Evolutionary conservation across 2,888 invertebrate species (phyloP), one percentile per base, ranked within the genome.

Genomic region (Podabrus alpinus): DNA sequence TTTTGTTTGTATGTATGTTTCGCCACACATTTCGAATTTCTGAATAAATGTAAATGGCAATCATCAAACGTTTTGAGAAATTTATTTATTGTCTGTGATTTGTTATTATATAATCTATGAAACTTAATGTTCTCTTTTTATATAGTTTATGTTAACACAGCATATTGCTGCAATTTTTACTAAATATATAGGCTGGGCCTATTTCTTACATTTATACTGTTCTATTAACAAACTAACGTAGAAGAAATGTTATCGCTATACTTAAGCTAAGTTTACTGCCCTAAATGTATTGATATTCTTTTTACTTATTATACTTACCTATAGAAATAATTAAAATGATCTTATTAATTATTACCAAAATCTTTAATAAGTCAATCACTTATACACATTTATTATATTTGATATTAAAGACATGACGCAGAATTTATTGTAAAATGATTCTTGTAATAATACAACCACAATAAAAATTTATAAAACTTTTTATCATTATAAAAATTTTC

Each of bases 1-100:
- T 45, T n/a, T 45, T 45, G 45, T 45, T 45, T 7, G 45, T 45
- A 45, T 45, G 45, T 45, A 45, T 45, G 45, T 45, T 45, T 45
- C n/a, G 45, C 45, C 45, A 45, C 45, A 1, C n/a, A 45, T 45
- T 45, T 45, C 45, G 9, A 45, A 45, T 45, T n/a, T n/a, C n/a
- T 45, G n/a, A n/a, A 7, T 7, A n/a, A 45, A 45, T 45, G 45
- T n/a, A 45, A n/a, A n/a, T n/a, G 45, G 45, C 45, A 45, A 45
- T 45, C 45, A 45, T 45, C n/a, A 45, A n/a, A n/a, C 45, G 9
- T 45, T 45, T n/a, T 7, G 7, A 62, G 62, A 16, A 16, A 17
- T 73, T 71, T 77, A 73, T 73, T 71, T 78, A n/a, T 64, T 64
- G 78, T 76, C 83, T 83, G 83, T 83, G 83, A 83, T 83, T 81